Conservation (phyloP, 2,888 invertebrate genomes). For the Lepidonotus clava region DNA sequence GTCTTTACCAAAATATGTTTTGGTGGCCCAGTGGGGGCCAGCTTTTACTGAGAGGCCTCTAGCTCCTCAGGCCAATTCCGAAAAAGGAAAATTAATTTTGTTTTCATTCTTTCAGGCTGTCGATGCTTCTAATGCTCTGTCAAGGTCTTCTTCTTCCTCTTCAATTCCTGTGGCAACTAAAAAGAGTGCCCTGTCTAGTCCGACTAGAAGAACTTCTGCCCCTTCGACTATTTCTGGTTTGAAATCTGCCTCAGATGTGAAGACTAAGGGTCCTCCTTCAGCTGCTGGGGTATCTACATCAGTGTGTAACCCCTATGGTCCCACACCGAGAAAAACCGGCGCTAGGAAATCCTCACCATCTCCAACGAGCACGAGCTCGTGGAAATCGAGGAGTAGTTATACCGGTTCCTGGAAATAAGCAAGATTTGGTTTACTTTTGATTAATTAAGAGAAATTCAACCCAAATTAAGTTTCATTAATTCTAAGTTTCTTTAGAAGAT, state of each 20-base stretch:
- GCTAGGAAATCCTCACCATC: neutral
- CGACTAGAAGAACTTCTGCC: neutral
- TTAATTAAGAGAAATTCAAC: no score
- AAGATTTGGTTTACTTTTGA: no score
- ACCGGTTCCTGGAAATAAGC: neutral
- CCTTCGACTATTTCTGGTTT: constrained; percentile 4
- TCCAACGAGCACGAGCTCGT: neutral
- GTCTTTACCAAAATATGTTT: no score
- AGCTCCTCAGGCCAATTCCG: neutral
- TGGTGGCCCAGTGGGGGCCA: no score
- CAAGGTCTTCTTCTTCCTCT: constrained; percentile 23
- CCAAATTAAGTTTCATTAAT: no score
- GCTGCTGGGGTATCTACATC: constrained; percentile 2
- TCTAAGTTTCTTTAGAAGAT: no score
- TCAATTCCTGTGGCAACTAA: constrained; percentile 6
- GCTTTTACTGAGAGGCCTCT: neutral
- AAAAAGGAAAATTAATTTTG: neutral
- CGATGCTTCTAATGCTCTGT: constrained; percentile 34
- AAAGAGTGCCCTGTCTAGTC: constrained; percentile 11
- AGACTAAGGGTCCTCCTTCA: neutral
- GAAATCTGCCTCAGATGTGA: constrained; percentile 7
- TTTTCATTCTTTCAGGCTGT: constrained; percentile 30
- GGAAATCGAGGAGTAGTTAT: neutral
- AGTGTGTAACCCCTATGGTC: constrained; percentile 28
- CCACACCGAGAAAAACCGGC: neutral